Conservation (phyloP, 2,888 invertebrate genomes). For the Rhogogaster chlorosoma region DNA sequence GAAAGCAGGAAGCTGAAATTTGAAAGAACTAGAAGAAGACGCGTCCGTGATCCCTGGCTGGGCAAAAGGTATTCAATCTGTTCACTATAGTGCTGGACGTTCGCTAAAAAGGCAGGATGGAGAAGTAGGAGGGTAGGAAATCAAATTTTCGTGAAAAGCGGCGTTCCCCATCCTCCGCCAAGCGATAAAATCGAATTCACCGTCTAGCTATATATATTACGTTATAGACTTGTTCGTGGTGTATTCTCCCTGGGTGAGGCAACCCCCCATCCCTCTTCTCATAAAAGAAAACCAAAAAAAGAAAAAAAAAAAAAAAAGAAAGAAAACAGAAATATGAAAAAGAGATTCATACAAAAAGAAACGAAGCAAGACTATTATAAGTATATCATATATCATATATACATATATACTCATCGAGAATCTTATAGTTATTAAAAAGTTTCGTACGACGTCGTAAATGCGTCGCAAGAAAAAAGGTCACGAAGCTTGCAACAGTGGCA, state of each 20-base stretch:
- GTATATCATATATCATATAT: background rate
- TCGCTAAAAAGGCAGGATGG: constrained; percentile 39
- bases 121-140: constrained; percentile 27
- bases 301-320: background rate
- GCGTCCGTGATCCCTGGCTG: constrained; percentile 38
- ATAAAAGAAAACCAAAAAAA: background rate
- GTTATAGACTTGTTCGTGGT: constrained; percentile 20
- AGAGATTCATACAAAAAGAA: background rate
- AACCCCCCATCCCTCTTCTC: background rate
- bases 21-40: constrained; percentile 39
- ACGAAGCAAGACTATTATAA: background rate
- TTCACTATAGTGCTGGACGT: constrained; percentile 43
- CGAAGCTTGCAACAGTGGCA: constrained; percentile 6
- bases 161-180: constrained; percentile 29
- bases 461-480: background rate
- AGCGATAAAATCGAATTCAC: constrained; percentile 45
- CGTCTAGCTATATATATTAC: constrained; percentile 14
- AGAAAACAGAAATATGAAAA: background rate
- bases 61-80: constrained; percentile 49
- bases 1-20: constrained; percentile 49
- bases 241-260: background rate
- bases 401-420: background rate
- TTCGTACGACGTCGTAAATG: constrained; percentile 25
- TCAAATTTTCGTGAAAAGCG: constrained; percentile 48
- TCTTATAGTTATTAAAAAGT: background rate